Base-by-base conservation (phyloP, 2,113 vertebrate genomes). In the Dendrocopos noguchii region DNA sequence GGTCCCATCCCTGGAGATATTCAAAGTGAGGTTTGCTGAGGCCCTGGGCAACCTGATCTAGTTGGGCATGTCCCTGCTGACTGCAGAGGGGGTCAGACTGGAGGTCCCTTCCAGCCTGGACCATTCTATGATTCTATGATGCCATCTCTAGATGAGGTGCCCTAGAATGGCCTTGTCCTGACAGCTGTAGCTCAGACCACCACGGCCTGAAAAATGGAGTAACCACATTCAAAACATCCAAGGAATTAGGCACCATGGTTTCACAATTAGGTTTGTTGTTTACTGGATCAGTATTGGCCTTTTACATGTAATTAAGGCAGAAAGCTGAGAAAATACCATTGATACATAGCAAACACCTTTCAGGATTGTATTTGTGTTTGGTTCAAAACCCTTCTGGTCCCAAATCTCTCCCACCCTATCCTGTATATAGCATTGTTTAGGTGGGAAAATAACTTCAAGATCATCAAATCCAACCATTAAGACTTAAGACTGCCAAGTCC, bases 111-210 rank as follows among this genome's bases (percentile, higher is more conserved):
- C 10, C 47, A 50, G 21, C 21, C 47, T 21, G 21, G 10, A 50
- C 21, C 47, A 50, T 50, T 50, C 47, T 50, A 20, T 20, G 46
- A 47, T 47, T 47, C 46, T 47, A 21, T 50, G 47, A 50, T 22
- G 46, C 55, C 3, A 29, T 2, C 57, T 56, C 31, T 10, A 28
- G 53, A 31, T 42, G 27, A 52, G 33, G 33, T n/a, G n/a, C 36
- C 24, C 33, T 31, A 34, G 52, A 74, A 74, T 6, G 25, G 33
- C 50, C 42, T 67, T 44, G 61, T 70, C 66, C 65, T 34, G 16
- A 15, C 8, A 29, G 50, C 57, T 56, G 25, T 6, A 36, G 53
- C 46, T 91, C 74, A 84, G 50, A 47, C 1, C 0, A 0, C 4
- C 44, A 55, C 61, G 33, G 34, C 34, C 60, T 70, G 36, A 66